Conservation (phyloP, 2,888 invertebrate genomes). For the Troides aeacus region DNA sequence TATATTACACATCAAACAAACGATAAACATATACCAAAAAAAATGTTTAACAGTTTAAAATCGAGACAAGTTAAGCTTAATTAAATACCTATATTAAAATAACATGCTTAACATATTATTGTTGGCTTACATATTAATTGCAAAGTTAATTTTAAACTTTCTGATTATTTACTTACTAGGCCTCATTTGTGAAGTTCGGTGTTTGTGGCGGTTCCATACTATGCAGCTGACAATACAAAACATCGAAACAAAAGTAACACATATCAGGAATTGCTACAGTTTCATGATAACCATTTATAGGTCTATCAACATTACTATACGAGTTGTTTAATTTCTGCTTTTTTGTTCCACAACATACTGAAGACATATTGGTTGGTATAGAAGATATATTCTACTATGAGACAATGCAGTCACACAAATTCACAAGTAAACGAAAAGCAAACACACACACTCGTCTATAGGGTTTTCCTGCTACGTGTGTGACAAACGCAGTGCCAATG, state of each 20-base stretch:
- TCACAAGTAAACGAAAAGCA: constrained; percentile 53
- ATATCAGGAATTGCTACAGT: constrained; percentile 94
- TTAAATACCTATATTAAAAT: too few relatives aligned
- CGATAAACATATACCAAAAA: too few relatives aligned
- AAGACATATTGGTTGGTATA: constrained; percentile 84
- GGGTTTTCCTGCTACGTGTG: constrained; percentile 39
- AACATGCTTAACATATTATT: neutral
- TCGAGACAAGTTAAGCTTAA: too few relatives aligned
- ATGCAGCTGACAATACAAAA: constrained; percentile 96
- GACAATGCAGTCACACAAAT: constrained; percentile 54
- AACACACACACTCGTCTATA: constrained; percentile 45
- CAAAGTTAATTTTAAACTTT: neutral
- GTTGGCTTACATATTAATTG: neutral
- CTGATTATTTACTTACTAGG: constrained; percentile 87
- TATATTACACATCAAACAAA: too few relatives aligned
- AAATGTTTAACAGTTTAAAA: too few relatives aligned
- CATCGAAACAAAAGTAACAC: constrained; percentile 99
- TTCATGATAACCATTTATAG: constrained; percentile 75
- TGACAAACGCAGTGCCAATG: constrained; percentile 31
- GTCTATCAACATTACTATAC: constrained; percentile 80
- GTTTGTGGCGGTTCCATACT: constrained; percentile 94
- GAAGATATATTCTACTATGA: constrained; percentile 45
- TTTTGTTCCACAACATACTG: constrained; percentile 95
- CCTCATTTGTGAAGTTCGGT: constrained; percentile 96
- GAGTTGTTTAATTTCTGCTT: constrained; percentile 92